Evolutionary conservation across 1,140 invertebrate species (phyloP), one percentile per base, ranked within the genome.

Genomic region (Calliphora vicina): DNA sequence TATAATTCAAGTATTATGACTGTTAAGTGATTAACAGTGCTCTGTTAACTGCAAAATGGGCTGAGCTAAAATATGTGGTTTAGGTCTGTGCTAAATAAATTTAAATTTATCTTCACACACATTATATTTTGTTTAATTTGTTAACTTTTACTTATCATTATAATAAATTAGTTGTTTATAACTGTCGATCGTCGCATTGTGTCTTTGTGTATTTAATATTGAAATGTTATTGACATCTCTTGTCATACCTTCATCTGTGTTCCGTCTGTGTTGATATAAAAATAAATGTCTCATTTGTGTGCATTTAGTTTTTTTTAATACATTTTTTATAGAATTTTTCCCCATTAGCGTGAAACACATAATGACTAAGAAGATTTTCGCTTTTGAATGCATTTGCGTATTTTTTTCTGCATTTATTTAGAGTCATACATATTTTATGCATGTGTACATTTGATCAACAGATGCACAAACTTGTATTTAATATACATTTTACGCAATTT

Each of bases 181-280:
- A 57, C 50, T 57, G 15, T n/a, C n/a, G 50, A 17, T 10, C 35
- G n/a, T n/a, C n/a, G n/a, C 35, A 35, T 57, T 57, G 50, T 57
- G 50, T n/a, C 50, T 57, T 57, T 17, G 50, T 57, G 35, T n/a
- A 57, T n/a, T n/a, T 2, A n/a, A 57, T 57, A 57, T 57, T 57
- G n/a, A 57, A 57, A 57, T 57, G 50, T 57, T 57, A 57, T 57
- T 57, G 50, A 57, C 50, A 57, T 57, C 50, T 57, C 50, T n/a
- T 57, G 15, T n/a, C 50, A 57, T 57, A 57, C 50, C 15, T 57
- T 57, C 50, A 57, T n/a, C 50, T 57, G 17, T 13, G 12, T 13
- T 15, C 45, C 12, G 17, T 57, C 17, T 15, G 13, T 57, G 12
- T 17, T 57, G 2, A 15, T 57, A 15, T 57, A n/a, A 57, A 1